Base-by-base conservation (phyloP, 2,888 invertebrate species). In the Gymnosoma rotundatum region DNA sequence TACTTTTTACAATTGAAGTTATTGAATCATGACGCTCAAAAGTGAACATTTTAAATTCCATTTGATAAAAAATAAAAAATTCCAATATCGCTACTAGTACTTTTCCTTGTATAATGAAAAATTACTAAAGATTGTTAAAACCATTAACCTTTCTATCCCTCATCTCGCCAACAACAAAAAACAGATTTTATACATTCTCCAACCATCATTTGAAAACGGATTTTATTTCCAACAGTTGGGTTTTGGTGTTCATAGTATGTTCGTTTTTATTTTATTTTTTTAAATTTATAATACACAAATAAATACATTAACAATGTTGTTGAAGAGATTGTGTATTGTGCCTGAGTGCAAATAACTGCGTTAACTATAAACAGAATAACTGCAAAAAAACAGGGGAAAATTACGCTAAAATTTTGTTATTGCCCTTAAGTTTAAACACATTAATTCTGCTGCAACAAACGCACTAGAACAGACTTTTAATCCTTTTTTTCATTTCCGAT, bases 221-320 rank as follows among this genome's bases (percentile, higher is more conserved):
- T 6, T 20, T 72, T 54, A 61, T 66, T 80, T 67, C 16, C 38
- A 45, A 48, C 45, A 50, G 38, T 32, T 73, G 8, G 50, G 66
- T 72, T 79, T 72, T 72, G 21, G 48, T 64, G 36, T 67, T 73
- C 67, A 18, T 10, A 10, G 42, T 18, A 21, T 20, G 58, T 52
- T 52, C 18, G 4, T 25, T 25, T 25, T 16, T 18, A n/a, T 58
- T 45, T 14, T 56, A 7, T 50, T 50, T 67, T 76, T 48, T 76
- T 72, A 82, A 80, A 86, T 85, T 83, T 85, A 85, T 85, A 82
- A 76, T 85, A 86, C 79, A 70, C 74, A 85, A 87, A 86, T 85
- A 85, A 85, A 82, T 85, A 78, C 83, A 80, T 80, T 83, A 73
- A 75, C 75, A 61, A 72, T 75, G 70, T 78, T 45, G 2, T 63